phyloP scores from a whole-genome alignment of 2,113 vertebrate genomes.

The Struthio camelus region DNA sequence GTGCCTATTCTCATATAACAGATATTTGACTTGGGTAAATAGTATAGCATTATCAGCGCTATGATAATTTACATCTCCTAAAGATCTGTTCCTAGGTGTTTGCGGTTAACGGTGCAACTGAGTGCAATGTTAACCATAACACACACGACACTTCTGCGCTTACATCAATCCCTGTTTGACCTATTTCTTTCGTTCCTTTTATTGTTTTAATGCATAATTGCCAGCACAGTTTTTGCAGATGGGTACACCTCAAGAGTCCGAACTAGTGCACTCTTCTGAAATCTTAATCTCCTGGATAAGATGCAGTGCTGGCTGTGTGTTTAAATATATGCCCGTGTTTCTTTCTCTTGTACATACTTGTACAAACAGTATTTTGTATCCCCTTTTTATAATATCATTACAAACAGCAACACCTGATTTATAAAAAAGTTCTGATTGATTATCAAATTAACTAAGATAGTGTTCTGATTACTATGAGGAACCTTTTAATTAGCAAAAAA shows the following conservation, averaged over 20 bases:
- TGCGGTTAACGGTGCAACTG: not conserved
- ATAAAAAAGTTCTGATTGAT: conserved; percentile 29
- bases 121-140: not conserved
- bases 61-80: not conserved
- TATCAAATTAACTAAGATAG: conserved; percentile 45
- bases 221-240: not conserved
- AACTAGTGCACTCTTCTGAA: not conserved
- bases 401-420: conserved; percentile 15
- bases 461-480: not conserved
- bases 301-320: not conserved
- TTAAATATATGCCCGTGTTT: not conserved
- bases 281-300: not conserved
- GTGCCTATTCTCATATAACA: not conserved
- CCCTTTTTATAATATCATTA: not conserved
- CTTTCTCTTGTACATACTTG: not conserved
- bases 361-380: conserved; percentile 3
- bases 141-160: not conserved
- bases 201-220: not conserved
- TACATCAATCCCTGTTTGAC: not conserved
- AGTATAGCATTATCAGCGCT: not conserved
- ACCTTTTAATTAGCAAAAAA: not conserved
- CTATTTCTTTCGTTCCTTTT: conserved; percentile 5
- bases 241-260: not conserved
- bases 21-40: not conserved
- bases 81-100: not conserved